These are phyloP conservation scores for Rhogogaster chlorosoma DNA, from an alignment of 2,888 invertebrate species.

Conservation along the genomic window DNA sequence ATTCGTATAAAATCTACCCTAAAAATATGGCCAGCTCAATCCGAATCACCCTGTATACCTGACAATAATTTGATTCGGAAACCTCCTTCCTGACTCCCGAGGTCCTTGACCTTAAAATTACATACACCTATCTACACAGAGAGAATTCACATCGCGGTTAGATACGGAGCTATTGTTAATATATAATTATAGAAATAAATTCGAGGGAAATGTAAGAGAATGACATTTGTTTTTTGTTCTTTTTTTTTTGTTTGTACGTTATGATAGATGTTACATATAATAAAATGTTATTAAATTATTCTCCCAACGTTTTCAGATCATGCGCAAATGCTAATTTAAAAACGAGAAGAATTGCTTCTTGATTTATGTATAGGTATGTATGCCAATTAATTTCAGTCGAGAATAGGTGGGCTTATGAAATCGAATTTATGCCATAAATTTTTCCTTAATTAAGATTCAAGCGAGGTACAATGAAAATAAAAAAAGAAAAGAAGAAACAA, in stretches of 20 bases:
- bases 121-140: background rate
- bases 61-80: constrained; percentile 19
- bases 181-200: background rate
- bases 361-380: background rate
- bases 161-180: background rate
- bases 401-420: background rate
- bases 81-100: background rate
- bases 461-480: background rate
- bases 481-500: background rate
- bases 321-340: background rate
- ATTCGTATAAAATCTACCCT: too few species aligned
- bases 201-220: background rate
- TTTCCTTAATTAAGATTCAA: background rate
- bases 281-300: background rate
- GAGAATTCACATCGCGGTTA: constrained; percentile 8
- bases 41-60: background rate
- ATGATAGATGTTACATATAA: background rate
- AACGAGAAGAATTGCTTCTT: background rate
- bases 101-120: constrained; percentile 40
- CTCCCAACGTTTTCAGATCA: constrained; percentile 6
- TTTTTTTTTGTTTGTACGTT: too few species aligned
- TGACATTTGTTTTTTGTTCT: too few species aligned
- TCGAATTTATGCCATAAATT: background rate
- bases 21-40: too few species aligned
- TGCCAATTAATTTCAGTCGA: background rate